Evolutionary conservation across 2,888 invertebrate genomes (phyloP).

Genomic region (Scaptomyza caliginosa): DNA sequence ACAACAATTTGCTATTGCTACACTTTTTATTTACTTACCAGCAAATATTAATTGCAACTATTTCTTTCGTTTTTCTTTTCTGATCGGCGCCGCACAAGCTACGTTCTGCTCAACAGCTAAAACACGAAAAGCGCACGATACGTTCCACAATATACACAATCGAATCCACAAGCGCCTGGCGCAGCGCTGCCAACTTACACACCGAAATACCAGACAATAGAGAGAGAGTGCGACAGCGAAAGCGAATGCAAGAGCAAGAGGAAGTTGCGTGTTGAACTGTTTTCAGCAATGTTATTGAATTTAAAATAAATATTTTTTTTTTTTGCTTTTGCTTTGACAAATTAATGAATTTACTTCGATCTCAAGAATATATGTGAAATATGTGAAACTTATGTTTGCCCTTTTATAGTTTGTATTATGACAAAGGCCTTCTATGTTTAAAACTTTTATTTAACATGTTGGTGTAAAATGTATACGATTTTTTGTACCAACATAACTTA

Average conservation of each 20-base stretch:
- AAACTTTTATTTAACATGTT: background rate
- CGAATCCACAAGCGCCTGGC: slow-evolving; percentile 12
- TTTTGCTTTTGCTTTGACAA: background rate
- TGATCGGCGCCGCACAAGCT: background rate
- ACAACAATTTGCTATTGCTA: background rate
- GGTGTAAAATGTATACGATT: background rate
- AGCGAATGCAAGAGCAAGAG: background rate
- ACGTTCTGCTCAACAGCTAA: background rate
- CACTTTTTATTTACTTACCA: slow-evolving; percentile 5
- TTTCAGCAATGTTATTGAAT: background rate
- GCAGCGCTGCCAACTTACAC: slow-evolving; percentile 24
- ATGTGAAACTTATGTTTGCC: background rate
- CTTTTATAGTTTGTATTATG: background rate
- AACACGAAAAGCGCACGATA: background rate
- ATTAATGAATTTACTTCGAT: background rate
- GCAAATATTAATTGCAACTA: background rate
- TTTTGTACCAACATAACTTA: background rate
- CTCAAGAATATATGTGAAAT: background rate
- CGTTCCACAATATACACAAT: slow-evolving; percentile 1
- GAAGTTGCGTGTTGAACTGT: background rate
- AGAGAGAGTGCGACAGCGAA: background rate
- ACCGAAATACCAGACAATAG: too few species aligned
- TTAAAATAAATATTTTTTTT: background rate
- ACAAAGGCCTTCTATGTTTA: slow-evolving; percentile 3
- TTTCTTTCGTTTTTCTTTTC: background rate